These are phyloP conservation scores for Agrotis segetum DNA, from an alignment of 2,888 invertebrate genomes.

Conservation along the genomic window DNA sequence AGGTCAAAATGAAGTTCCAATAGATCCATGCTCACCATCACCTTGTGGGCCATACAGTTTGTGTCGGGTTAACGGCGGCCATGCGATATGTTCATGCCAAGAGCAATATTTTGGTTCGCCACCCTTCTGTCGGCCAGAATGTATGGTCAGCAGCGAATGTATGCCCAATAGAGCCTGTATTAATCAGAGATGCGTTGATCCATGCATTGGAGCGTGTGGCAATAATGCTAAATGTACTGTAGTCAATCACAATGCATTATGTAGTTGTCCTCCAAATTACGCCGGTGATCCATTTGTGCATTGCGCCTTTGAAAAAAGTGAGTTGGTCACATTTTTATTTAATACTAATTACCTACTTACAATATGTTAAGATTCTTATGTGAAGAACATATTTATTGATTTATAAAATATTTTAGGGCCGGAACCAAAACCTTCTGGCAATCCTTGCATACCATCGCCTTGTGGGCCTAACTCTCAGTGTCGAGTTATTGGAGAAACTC, in stretches of 20 bases:
- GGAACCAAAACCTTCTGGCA: constrained; percentile 90
- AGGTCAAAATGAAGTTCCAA: constrained; percentile 80
- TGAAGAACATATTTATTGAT: constrained; percentile 4
- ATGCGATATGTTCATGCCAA: constrained; percentile 95
- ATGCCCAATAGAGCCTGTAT: constrained; percentile 95
- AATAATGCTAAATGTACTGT: constrained; percentile 95
- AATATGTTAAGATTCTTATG: background rate
- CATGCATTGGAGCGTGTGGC: constrained; percentile 96
- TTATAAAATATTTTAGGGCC: constrained; percentile 84
- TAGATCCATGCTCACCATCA: constrained; percentile 91
- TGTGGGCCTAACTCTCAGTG: constrained; percentile 97
- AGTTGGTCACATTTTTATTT: constrained; percentile 74
- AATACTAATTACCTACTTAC: constrained; percentile 11
- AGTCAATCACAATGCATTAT: constrained; percentile 96
- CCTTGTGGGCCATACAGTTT: constrained; percentile 96
- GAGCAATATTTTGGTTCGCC: constrained; percentile 95
- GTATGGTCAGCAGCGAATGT: constrained; percentile 96
- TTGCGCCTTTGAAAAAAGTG: constrained; percentile 93
- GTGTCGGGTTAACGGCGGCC: constrained; percentile 93
- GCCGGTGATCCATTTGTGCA: constrained; percentile 96
- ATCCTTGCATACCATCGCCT: constrained; percentile 95
- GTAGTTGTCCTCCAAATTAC: constrained; percentile 94
- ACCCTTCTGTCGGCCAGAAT: constrained; percentile 95
- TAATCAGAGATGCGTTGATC: constrained; percentile 95
- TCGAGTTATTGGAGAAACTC: constrained; percentile 93